phyloP scores from a whole-genome alignment of 2,888 invertebrate genomes.

The Parapristionchus giblindavisi region DNA sequence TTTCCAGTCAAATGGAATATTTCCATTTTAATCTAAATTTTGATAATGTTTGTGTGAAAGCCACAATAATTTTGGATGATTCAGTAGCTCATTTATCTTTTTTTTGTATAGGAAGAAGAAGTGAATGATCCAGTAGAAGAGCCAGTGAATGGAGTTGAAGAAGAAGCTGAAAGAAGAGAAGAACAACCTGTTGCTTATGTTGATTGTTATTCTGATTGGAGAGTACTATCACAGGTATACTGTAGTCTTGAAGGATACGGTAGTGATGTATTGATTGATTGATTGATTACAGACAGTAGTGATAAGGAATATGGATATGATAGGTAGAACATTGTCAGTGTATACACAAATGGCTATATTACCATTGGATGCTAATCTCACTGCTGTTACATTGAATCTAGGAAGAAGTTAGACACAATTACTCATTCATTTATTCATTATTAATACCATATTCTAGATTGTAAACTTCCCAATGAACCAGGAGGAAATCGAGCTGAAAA shows the following conservation, averaged over 20 bases:
- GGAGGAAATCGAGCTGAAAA: neutral
- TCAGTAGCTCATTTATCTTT: too few relatives aligned
- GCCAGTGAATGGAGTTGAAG: slow-evolving; percentile 9
- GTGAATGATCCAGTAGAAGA: neutral
- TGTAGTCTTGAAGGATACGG: neutral
- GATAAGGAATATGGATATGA: slow-evolving; percentile 43
- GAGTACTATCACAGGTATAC: slow-evolving; percentile 45
- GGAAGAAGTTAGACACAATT: slow-evolving; percentile 50
- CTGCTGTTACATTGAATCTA: slow-evolving; percentile 51
- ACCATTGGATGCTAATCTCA: slow-evolving; percentile 47
- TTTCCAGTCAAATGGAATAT: too few relatives aligned
- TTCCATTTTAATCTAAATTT: too few relatives aligned
- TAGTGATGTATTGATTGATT: neutral
- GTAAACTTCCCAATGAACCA: slow-evolving; percentile 26
- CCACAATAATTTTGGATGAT: too few relatives aligned
- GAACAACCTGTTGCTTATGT: slow-evolving; percentile 43
- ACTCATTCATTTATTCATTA: too few relatives aligned
- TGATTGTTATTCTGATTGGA: slow-evolving; percentile 44
- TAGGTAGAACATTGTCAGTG: slow-evolving; percentile 41
- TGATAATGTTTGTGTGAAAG: too few relatives aligned
- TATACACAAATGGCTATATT: slow-evolving; percentile 60
- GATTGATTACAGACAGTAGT: slow-evolving; percentile 41
- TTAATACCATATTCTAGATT: slow-evolving; percentile 2
- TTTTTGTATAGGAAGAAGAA: slow-evolving; percentile 15
- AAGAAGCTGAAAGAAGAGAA: slow-evolving; percentile 23